Conservation (phyloP, 53 echinoderm and acorn worm species). For the Hippasteria phrygiana region DNA sequence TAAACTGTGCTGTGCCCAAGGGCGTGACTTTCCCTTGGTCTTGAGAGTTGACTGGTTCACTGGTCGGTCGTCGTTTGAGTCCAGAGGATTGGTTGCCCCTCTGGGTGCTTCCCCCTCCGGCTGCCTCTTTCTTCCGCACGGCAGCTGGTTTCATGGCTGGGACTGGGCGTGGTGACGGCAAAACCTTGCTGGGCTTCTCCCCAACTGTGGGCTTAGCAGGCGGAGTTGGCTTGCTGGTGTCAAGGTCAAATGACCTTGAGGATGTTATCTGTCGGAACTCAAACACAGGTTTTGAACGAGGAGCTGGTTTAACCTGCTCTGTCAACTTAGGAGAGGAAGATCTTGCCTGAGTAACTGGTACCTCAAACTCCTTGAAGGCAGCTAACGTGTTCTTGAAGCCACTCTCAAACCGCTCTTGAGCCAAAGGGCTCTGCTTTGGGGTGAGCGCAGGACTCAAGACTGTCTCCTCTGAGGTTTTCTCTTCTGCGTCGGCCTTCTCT, state of each 20-base stretch:
- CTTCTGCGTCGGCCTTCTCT: conserved; percentile 4
- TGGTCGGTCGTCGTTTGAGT: conserved; percentile 31
- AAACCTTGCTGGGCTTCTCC: conserved; percentile 25
- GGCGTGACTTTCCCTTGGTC: conserved; percentile 35
- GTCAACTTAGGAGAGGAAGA: not conserved
- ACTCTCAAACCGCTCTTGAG: conserved; percentile 46
- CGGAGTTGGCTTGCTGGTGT: not conserved
- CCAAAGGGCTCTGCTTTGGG: conserved; percentile 46
- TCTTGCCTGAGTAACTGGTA: not conserved
- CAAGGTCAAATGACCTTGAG: conserved; percentile 6
- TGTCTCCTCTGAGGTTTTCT: not conserved
- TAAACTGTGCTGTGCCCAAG: conserved; percentile 24
- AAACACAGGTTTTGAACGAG: not conserved
- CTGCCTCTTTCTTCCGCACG: conserved; percentile 17
- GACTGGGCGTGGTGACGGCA: not conserved
- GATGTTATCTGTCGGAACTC: not conserved
- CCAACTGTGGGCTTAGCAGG: conserved; percentile 25
- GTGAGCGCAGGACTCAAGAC: conserved; percentile 21
- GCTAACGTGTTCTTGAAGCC: conserved; percentile 41
- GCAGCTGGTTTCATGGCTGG: conserved; percentile 8
- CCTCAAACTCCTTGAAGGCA: conserved; percentile 50
- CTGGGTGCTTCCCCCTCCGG: not conserved
- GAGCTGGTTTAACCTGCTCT: conserved; percentile 7
- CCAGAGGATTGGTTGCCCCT: not conserved
- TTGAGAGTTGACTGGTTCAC: conserved; percentile 19